Evolutionary conservation across 2,888 invertebrate genomes (phyloP).

Genomic region (Magallana nippona): DNA sequence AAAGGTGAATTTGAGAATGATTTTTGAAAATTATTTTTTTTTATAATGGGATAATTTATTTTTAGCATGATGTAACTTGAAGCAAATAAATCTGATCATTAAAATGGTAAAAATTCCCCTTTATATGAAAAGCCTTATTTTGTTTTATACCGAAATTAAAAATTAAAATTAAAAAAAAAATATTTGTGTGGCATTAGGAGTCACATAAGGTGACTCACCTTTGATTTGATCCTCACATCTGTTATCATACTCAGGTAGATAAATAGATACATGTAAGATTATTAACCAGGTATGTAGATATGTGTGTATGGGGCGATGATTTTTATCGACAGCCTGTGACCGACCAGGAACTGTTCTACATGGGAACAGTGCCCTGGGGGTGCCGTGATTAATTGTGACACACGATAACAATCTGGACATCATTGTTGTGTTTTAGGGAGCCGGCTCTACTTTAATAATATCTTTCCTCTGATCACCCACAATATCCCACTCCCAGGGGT

Average conservation of each 20-base stretch:
- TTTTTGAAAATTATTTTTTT: no score
- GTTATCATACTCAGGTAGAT: constrained; percentile 16
- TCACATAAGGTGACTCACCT: no score
- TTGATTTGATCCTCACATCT: neutral
- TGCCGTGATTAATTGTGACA: constrained; percentile 25
- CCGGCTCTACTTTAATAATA: neutral
- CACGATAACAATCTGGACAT: constrained; percentile 29
- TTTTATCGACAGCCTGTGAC: constrained; percentile 17
- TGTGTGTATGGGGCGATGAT: neutral
- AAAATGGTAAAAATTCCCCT: no score
- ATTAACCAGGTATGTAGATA: neutral
- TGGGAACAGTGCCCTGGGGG: constrained; percentile 22
- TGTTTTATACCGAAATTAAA: no score
- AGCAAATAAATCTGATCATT: no score
- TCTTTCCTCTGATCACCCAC: constrained; percentile 3
- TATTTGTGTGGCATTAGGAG: no score
- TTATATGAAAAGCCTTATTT: no score
- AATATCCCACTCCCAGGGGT: neutral
- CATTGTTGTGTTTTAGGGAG: constrained; percentile 17
- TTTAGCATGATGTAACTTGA: no score
- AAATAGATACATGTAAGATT: neutral
- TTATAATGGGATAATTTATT: no score
- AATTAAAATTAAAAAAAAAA: no score
- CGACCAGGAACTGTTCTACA: constrained; percentile 12
- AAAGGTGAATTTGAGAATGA: no score